A percentile compares a stretch with the other conserved stretches of the same genome.
Conservation (phyloP, 2,797 vertebrate species). For the Helicolenus hilgendorfi region DNA sequence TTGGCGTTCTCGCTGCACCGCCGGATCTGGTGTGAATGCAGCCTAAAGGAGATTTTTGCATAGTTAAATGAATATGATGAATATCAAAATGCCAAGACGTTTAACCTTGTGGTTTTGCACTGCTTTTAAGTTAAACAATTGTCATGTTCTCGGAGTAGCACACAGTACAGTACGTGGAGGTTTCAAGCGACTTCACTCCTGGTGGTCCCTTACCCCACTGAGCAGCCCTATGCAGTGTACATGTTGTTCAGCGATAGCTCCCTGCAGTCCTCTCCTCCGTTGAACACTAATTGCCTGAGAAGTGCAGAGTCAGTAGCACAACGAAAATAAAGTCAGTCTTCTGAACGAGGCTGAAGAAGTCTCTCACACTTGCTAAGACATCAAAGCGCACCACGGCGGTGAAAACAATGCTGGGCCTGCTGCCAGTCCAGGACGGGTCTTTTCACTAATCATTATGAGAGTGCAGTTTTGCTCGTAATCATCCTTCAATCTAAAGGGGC, state of each 20-base stretch:
- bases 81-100: not conserved
- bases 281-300: slow-evolving; percentile 68
- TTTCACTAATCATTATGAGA: slow-evolving; percentile 77
- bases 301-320: slow-evolving; percentile 71
- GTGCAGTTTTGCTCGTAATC: slow-evolving; percentile 74
- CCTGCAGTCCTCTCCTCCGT: slow-evolving; percentile 50
- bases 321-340: slow-evolving; percentile 59
- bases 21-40: too few species aligned
- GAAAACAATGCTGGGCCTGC: slow-evolving; percentile 57
- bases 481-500: slow-evolving; percentile 78
- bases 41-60: not conserved
- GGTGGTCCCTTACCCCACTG: slow-evolving; percentile 26
- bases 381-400: slow-evolving; percentile 53
- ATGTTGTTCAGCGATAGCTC: slow-evolving; percentile 31
- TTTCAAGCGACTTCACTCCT: slow-evolving; percentile 1
- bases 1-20: too few species aligned
- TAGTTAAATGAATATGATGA: not conserved
- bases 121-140: not conserved
- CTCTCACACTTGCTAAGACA: slow-evolving; percentile 63
- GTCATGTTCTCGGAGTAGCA: not conserved
- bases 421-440: slow-evolving; percentile 58
- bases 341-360: slow-evolving; percentile 55
- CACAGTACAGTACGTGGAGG: not conserved
- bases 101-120: not conserved
- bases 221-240: slow-evolving; percentile 9